Base-by-base conservation (phyloP, 2,113 vertebrate species). In the Manacus vitellinus region DNA sequence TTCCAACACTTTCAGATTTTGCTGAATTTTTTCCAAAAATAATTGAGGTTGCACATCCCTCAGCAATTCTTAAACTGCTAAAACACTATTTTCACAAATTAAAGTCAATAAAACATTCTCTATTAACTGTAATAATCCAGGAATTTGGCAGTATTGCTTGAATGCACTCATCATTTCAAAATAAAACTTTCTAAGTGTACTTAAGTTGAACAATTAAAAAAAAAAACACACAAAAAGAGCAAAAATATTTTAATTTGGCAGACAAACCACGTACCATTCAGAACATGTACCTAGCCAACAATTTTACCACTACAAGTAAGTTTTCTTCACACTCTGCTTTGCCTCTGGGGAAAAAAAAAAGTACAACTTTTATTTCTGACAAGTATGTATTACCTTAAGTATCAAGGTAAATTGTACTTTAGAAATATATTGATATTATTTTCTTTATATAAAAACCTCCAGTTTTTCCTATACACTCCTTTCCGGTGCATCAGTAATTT, bases 121-220 rank as follows among this genome's bases (percentile, higher is more conserved):
- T 71, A 88, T 89, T 89, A 95, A 86, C 27, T 39, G 28, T 24
- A 95, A 58, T 58, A 96, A 91, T 71, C 92, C 59, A 62, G 47
- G 65, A 94, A 80, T 78, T 67, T 97, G 72, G 76, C 68, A 95
- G 76, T 65, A 81, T 20, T 59, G 52, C 61, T 67, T 92, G 51
- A 93, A 81, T 51, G 52, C 59, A 63, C n/a, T 92, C 1, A 2
- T 8, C 59, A 43, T 39, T 85, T 94, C 21, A 80, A 94, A 92
- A 67, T 17, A 91, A 80, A 94, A 88, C n/a, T 83, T 77, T 37
- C 30, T 33, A 70, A 66, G 51, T 66, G 37, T 41, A 76, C 55
- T 54, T 76, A 71, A 91, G 75, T 7, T 27, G 63, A 83, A 55
- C 25, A 70, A 51, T 43, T 89, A 22, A 51, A 95, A 85, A 77